Evolutionary conservation across 2,797 vertebrate genomes (phyloP).

Genomic region (Gymnocypris eckloni): DNA sequence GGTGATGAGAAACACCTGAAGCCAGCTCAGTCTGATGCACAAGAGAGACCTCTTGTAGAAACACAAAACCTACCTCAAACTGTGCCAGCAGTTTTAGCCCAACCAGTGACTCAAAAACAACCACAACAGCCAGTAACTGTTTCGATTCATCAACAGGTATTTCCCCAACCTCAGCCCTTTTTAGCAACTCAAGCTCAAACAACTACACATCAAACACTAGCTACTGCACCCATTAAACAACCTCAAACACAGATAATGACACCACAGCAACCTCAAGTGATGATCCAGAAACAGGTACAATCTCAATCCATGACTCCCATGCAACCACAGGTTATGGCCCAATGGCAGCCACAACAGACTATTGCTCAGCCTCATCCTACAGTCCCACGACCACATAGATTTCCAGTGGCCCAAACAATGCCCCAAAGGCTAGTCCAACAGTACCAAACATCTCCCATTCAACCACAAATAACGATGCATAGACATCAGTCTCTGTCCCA

Average conservation of each 20-base stretch:
- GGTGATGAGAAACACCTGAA: constrained; percentile 7
- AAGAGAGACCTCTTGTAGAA: constrained; percentile 21
- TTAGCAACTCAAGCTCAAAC: constrained; percentile 24
- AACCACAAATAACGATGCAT: constrained; percentile 51
- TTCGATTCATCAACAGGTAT: constrained; percentile 41
- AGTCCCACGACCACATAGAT: constrained; percentile 25
- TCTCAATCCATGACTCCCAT: constrained; percentile 47
- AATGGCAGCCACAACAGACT: constrained; percentile 34
- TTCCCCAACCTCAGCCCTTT: not conserved
- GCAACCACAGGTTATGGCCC: constrained; percentile 34
- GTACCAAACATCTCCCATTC: constrained; percentile 47
- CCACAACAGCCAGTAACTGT: constrained; percentile 41
- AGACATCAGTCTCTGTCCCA: constrained; percentile 14
- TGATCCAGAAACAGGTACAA: constrained; percentile 45
- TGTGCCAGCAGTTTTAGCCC: constrained; percentile 44
- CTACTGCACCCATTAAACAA: constrained; percentile 33
- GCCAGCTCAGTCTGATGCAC: constrained; percentile 2
- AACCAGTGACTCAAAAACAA: constrained; percentile 35
- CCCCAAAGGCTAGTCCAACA: constrained; percentile 33
- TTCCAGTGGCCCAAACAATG: constrained; percentile 10
- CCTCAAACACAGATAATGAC: constrained; percentile 35
- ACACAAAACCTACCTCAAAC: constrained; percentile 48
- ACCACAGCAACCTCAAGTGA: constrained; percentile 39
- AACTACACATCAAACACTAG: not conserved
- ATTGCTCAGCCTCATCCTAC: constrained; percentile 34